Percentiles rank a stretch among this genome's conserved stretches.
These are phyloP conservation scores for Brachyrhaphis roseni DNA, from an alignment of 2,797 vertebrate genomes.

Conservation along the genomic window DNA sequence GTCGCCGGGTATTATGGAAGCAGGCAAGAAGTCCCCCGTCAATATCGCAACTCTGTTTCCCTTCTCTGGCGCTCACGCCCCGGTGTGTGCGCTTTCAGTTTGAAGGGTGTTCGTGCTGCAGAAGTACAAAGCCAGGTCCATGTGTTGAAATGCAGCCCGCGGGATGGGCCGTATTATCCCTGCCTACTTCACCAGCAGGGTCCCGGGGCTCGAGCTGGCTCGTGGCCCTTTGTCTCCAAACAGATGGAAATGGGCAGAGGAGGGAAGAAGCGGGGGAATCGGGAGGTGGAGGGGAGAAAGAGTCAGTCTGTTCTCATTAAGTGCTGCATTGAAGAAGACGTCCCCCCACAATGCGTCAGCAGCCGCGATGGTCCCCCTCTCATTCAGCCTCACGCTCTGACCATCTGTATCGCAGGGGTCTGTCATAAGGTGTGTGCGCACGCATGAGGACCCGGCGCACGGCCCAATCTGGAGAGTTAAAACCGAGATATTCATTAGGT, in stretches of 20 bases:
- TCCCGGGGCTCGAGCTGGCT: conserved; percentile 82
- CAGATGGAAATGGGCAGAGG: conserved; percentile 86
- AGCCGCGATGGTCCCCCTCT: conserved; percentile 74
- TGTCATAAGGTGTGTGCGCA: conserved; percentile 73
- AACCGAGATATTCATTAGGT: conserved; percentile 68
- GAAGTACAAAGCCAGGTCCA: conserved; percentile 83
- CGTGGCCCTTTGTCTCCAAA: conserved; percentile 86
- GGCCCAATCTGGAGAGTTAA: conserved; percentile 73
- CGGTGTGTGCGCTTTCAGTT: conserved; percentile 17
- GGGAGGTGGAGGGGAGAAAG: conserved; percentile 62
- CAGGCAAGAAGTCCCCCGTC: conserved; percentile 66
- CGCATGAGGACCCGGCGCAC: conserved; percentile 68
- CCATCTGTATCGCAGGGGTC: conserved; percentile 80
- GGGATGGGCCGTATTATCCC: conserved; percentile 85
- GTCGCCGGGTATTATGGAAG: conserved; percentile 65
- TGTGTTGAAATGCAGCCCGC: conserved; percentile 87
- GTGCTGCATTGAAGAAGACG: conserved; percentile 82
- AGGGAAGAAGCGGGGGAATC: conserved; percentile 74
- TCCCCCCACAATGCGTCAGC: conserved; percentile 81
- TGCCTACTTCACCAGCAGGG: conserved; percentile 88
- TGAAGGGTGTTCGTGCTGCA: conserved; percentile 70
- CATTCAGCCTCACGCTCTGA: conserved; percentile 82
- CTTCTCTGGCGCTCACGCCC: not conserved
- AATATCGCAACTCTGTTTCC: conserved; percentile 32
- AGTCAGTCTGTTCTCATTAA: conserved; percentile 88